phyloP scores from a whole-genome alignment of 2,888 invertebrate genomes.

The Sipunculus nudus region DNA sequence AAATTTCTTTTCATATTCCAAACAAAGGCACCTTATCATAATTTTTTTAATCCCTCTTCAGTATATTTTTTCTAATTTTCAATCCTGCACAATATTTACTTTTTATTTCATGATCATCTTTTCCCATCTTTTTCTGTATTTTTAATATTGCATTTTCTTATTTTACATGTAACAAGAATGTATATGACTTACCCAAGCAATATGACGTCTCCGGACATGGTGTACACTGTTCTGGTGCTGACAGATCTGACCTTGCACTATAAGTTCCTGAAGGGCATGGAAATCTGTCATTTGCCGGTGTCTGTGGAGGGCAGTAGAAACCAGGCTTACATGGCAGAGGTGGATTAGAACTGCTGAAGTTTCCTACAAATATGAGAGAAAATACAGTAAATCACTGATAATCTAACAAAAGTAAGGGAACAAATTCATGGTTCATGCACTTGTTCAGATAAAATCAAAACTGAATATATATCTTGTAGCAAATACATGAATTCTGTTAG shows the following conservation, averaged over 20 bases:
- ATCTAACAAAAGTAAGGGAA: not conserved
- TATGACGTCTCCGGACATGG: slow-evolving; percentile 54
- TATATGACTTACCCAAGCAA: slow-evolving; percentile 46
- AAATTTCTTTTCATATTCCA: no score
- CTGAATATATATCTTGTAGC: no score
- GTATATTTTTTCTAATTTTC: no score
- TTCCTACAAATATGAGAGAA: slow-evolving; percentile 7
- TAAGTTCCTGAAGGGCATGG: slow-evolving; percentile 60
- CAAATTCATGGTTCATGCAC: not conserved
- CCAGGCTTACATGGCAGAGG: slow-evolving; percentile 51
- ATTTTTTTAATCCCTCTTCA: no score
- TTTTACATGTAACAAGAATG: no score
- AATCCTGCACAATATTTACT: no score
- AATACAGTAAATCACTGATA: not conserved
- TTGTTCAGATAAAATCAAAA: no score
- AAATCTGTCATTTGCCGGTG: slow-evolving; percentile 51
- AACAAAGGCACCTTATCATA: no score
- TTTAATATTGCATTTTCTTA: no score
- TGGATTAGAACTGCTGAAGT: slow-evolving; percentile 23
- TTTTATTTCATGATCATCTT: no score
- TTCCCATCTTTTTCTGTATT: no score
- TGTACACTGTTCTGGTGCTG: slow-evolving; percentile 48
- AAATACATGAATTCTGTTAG: no score
- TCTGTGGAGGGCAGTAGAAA: slow-evolving; percentile 58
- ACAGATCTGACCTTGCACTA: slow-evolving; percentile 45